A percentile compares a stretch with the other conserved stretches of the same genome.
These are phyloP conservation scores for Bursaphelenchus mucronatus DNA, from an alignment of 1,140 invertebrate genomes.

Conservation along the genomic window DNA sequence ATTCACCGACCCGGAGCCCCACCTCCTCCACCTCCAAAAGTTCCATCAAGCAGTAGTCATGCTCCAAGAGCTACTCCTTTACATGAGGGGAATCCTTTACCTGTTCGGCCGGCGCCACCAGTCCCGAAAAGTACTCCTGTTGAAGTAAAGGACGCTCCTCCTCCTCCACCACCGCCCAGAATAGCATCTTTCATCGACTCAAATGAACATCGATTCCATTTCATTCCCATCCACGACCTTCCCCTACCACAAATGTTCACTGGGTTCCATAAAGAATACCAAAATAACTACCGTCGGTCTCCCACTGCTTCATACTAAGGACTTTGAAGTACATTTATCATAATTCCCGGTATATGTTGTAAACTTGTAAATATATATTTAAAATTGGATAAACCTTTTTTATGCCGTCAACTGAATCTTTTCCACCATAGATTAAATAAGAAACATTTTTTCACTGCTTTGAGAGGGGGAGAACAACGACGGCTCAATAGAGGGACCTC, in stretches of 20 bases:
- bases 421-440: too few species aligned
- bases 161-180: conserved; percentile 32
- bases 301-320: not conserved
- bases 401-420: too few species aligned
- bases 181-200: conserved; percentile 43
- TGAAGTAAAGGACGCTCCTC: conserved; percentile 8
- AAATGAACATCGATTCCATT: conserved; percentile 40
- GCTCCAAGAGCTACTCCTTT: too few species aligned
- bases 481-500: too few species aligned
- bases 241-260: conserved; percentile 30
- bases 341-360: too few species aligned
- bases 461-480: too few species aligned
- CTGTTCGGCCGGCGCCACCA: conserved; percentile 12
- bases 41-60: too few species aligned
- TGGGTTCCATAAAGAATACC: conserved; percentile 36
- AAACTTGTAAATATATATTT: too few species aligned
- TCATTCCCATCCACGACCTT: conserved; percentile 32
- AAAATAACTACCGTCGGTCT: conserved; percentile 3
- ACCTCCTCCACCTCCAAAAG: too few species aligned
- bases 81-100: not conserved
- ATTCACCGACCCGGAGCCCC: too few species aligned
- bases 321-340: not conserved
- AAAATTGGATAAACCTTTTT: too few species aligned
- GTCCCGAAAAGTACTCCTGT: conserved; percentile 1
- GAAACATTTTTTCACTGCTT: too few species aligned